Evolutionary conservation across 53 echinoderm and acorn worm species (phyloP).

Genomic region (Apostichopus leukothele): DNA sequence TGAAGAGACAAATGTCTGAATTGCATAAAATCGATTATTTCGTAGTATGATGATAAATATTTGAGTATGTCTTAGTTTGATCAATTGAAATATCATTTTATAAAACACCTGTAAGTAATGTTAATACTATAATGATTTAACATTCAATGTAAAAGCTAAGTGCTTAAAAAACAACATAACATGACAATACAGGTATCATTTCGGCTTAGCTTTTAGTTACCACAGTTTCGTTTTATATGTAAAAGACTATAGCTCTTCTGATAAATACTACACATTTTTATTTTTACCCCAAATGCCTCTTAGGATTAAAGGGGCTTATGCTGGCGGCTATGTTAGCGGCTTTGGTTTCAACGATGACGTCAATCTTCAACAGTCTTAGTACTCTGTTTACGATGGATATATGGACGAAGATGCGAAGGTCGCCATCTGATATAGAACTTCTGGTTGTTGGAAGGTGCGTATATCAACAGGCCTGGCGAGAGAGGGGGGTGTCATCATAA

Average conservation of each 20-base stretch:
- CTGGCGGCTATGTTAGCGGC: constrained; percentile 82
- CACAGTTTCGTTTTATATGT: background rate
- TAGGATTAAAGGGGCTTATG: constrained; percentile 80
- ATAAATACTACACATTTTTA: background rate
- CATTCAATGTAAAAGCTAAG: too few relatives aligned
- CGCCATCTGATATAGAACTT: constrained; percentile 63
- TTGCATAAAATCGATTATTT: too few relatives aligned
- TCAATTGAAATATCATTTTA: too few relatives aligned
- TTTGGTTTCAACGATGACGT: constrained; percentile 73
- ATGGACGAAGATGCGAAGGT: constrained; percentile 64
- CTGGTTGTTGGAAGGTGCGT: constrained; percentile 73
- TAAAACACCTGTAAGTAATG: too few relatives aligned
- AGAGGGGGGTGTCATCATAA: background rate
- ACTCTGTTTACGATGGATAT: constrained; percentile 74
- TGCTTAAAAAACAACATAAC: too few relatives aligned
- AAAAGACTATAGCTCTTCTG: background rate
- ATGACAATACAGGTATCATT: too few relatives aligned
- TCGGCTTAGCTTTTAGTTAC: too few relatives aligned
- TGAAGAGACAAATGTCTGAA: too few relatives aligned
- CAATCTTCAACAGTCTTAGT: constrained; percentile 79
- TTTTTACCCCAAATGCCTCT: background rate
- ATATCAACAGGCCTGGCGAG: background rate
- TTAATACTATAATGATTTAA: too few relatives aligned
- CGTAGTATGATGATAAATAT: too few relatives aligned
- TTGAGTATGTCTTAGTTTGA: too few relatives aligned